phyloP scores from a whole-genome alignment of 2,888 invertebrate genomes.

The Rhabditophanes sp. region DNA sequence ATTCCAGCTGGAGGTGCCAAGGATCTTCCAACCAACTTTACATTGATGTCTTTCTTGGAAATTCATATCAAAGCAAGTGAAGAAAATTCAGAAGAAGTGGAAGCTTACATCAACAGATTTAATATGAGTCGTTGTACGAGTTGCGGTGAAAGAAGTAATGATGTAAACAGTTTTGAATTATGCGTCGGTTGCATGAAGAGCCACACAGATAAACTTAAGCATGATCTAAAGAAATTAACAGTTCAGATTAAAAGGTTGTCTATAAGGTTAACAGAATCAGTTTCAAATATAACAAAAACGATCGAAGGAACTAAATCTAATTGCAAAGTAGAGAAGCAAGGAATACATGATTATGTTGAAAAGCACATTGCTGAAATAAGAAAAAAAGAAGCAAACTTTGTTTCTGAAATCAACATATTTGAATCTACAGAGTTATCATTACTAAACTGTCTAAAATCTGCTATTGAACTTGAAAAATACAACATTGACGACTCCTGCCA shows the following conservation, averaged over 20 bases:
- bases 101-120: constrained; percentile 43
- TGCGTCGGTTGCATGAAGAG: constrained; percentile 83
- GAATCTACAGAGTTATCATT: constrained; percentile 65
- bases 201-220: constrained; percentile 80
- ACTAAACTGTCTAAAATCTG: constrained; percentile 66
- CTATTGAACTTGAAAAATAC: constrained; percentile 62
- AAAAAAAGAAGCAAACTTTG: constrained; percentile 53
- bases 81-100: constrained; percentile 39
- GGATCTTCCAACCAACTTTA: constrained; percentile 56
- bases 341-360: constrained; percentile 62
- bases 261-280: constrained; percentile 39
- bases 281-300: constrained; percentile 54
- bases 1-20: constrained; percentile 47
- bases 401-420: constrained; percentile 63
- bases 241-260: constrained; percentile 37
- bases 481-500: constrained; percentile 93
- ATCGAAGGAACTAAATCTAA: constrained; percentile 71
- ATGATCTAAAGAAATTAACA: constrained; percentile 69
- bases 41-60: constrained; percentile 54
- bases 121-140: constrained; percentile 44
- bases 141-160: constrained; percentile 45
- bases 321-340: constrained; percentile 72
- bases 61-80: constrained; percentile 42
- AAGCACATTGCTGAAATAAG: constrained; percentile 45
- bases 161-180: too few relatives aligned